Percentiles rank a stretch among this genome's conserved stretches.
These are phyloP conservation scores for Pelodytes ibericus DNA, from an alignment of 2,797 vertebrate species.

Conservation along the genomic window DNA sequence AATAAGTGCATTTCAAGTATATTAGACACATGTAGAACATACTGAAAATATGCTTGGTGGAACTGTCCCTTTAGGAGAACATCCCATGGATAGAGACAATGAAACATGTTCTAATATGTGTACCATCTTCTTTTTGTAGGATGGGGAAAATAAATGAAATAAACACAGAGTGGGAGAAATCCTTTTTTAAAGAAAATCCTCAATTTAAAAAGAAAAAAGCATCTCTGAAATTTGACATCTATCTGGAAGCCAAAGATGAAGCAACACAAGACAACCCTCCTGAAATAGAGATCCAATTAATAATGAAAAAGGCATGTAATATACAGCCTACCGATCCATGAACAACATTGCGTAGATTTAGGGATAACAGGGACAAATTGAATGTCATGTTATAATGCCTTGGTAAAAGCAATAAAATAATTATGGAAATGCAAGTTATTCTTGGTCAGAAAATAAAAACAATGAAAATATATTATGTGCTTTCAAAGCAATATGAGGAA, in stretches of 20 bases:
- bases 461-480: no score
- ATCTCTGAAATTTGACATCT: constrained; percentile 94
- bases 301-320: constrained; percentile 94
- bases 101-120: neutral
- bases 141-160: constrained; percentile 94
- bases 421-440: no score
- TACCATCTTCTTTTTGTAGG: constrained; percentile 75
- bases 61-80: neutral
- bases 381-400: no score
- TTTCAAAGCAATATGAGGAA: no score
- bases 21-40: no score
- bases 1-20: no score
- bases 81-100: neutral
- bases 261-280: constrained; percentile 84
- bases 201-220: constrained; percentile 94
- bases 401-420: no score
- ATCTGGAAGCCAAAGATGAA: constrained; percentile 85
- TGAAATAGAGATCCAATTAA: constrained; percentile 90
- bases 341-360: no score
- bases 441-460: no score
- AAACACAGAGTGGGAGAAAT: constrained; percentile 96
- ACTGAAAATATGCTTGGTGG: no score
- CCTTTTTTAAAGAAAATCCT: constrained; percentile 97
- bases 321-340: constrained; percentile 88
- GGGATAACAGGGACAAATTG: no score